phyloP scores from a whole-genome alignment of 2,797 vertebrate species.

The Syngnathus rostellatus region DNA sequence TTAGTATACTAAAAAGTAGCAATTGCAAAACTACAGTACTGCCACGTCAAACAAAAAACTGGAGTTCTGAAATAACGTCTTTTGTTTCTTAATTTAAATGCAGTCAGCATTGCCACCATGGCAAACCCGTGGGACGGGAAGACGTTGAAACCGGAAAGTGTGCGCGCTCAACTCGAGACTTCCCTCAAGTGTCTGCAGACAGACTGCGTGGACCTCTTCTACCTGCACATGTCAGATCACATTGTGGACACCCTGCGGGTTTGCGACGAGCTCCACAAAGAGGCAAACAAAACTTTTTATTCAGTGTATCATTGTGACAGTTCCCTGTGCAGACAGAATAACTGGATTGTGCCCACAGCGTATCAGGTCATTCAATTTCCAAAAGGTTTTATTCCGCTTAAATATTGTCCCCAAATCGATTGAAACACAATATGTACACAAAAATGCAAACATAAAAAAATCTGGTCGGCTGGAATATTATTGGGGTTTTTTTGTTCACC shows the following conservation, averaged over 20 bases:
- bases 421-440: no score
- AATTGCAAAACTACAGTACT: background rate
- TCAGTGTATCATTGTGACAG: background rate
- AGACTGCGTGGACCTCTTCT: constrained; percentile 80
- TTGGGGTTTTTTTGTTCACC: no score
- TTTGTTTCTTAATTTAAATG: background rate
- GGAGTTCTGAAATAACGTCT: background rate
- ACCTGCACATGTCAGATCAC: constrained; percentile 88
- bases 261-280: constrained; percentile 84
- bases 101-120: constrained; percentile 89
- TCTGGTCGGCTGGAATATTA: no score
- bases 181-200: constrained; percentile 77
- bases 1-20: no score
- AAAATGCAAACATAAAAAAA: no score
- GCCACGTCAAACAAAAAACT: background rate
- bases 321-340: constrained; percentile 66
- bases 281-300: constrained; percentile 58
- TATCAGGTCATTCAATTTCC: no score
- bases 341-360: constrained; percentile 85
- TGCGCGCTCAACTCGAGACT: constrained; percentile 80
- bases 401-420: no score
- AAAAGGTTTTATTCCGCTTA: no score
- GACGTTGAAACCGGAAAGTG: constrained; percentile 76
- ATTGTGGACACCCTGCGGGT: constrained; percentile 80
- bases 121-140: constrained; percentile 90